Evolutionary conservation across 2,113 vertebrate genomes (phyloP).

Genomic region (Stigmatopora nigra): DNA sequence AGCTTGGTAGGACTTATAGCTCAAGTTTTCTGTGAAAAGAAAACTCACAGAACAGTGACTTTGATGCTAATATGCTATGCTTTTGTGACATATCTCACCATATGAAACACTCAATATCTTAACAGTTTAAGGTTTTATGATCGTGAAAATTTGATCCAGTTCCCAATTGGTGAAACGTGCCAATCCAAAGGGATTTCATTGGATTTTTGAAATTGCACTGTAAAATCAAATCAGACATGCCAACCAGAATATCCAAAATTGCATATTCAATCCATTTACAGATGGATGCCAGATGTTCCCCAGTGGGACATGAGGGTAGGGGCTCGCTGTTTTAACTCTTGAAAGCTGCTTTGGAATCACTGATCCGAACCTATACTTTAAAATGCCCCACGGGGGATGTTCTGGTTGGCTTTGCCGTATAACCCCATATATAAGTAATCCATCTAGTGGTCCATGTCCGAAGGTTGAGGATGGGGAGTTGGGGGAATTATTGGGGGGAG

Average conservation of each 20-base stretch:
- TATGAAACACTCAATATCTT: neutral
- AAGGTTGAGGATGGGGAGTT: slow-evolving; percentile 18
- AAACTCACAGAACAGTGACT: too few relatives aligned
- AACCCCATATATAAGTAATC: slow-evolving; percentile 29
- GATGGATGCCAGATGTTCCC: slow-evolving; percentile 16
- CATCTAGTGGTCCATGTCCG: slow-evolving; percentile 22
- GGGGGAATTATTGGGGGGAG: slow-evolving; percentile 4
- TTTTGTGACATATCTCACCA: too few relatives aligned
- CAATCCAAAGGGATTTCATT: neutral
- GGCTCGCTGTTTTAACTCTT: slow-evolving; percentile 2
- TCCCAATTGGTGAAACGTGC: neutral
- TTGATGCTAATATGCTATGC: too few relatives aligned
- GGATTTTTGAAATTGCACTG: neutral
- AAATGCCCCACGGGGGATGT: slow-evolving; percentile 29
- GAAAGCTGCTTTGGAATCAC: slow-evolving; percentile 6
- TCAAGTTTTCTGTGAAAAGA: too few relatives aligned
- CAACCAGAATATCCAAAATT: slow-evolving; percentile 8
- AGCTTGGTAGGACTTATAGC: too few relatives aligned
- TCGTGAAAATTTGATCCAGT: neutral
- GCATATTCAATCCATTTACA: slow-evolving; percentile 8
- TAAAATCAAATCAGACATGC: slow-evolving; percentile 1
- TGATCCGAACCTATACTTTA: slow-evolving; percentile 23
- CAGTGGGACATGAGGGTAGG: neutral
- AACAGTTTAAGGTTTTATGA: neutral
- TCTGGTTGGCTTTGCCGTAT: slow-evolving; percentile 41